These are phyloP conservation scores for Timema podura DNA, from an alignment of 2,888 invertebrate species.

Conservation along the genomic window DNA sequence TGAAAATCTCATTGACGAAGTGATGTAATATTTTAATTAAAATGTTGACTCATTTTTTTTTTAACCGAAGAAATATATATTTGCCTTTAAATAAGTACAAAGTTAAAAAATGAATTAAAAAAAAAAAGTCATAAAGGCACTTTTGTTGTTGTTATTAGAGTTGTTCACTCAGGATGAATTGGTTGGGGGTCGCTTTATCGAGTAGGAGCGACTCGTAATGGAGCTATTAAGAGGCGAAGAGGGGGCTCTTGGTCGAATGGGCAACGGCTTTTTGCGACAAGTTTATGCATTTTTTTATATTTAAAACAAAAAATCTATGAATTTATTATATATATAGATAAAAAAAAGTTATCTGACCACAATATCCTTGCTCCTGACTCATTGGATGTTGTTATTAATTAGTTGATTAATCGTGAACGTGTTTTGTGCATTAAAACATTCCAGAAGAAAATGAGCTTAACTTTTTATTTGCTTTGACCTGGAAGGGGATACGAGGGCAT, in stretches of 20 bases:
- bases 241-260: too few species aligned
- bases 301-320: slow-evolving; percentile 12
- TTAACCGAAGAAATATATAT: too few species aligned
- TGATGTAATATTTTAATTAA: slow-evolving; percentile 29
- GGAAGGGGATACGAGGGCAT: slow-evolving; percentile 51
- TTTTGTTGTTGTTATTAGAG: slow-evolving; percentile 31
- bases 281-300: slow-evolving; percentile 16
- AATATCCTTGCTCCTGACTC: slow-evolving; percentile 32
- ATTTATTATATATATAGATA: too few species aligned
- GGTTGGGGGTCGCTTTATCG: slow-evolving; percentile 11
- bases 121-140: slow-evolving; percentile 32
- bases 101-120: slow-evolving; percentile 34
- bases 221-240: neutral
- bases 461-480: slow-evolving; percentile 39
- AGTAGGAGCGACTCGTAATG: neutral
- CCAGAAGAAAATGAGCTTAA: slow-evolving; percentile 40
- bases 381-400: slow-evolving; percentile 25
- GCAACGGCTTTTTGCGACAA: slow-evolving; percentile 9
- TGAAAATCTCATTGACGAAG: slow-evolving; percentile 7
- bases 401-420: slow-evolving; percentile 28
- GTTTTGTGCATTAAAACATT: slow-evolving; percentile 42
- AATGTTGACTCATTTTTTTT: slow-evolving; percentile 31
- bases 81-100: slow-evolving; percentile 28
- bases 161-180: slow-evolving; percentile 30
- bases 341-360: too few species aligned